Evolutionary conservation across 1,140 invertebrate genomes (phyloP).

Genomic region (Sycophila sp.): DNA sequence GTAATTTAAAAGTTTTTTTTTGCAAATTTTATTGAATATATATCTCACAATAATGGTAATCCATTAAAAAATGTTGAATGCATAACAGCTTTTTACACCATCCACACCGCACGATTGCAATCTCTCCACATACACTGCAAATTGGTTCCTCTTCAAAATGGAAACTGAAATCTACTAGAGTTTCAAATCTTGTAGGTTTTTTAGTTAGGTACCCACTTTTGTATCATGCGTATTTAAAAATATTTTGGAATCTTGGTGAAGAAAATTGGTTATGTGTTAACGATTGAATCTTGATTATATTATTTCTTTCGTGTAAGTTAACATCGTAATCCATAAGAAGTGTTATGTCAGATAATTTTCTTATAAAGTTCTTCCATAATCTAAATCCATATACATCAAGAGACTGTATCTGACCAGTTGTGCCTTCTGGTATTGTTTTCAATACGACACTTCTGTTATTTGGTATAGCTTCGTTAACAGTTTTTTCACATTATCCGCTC

Average conservation of each 20-base stretch:
- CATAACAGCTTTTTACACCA: too few species aligned
- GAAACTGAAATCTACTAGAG: conserved; percentile 29
- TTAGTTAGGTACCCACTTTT: conserved; percentile 22
- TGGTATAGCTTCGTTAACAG: not conserved
- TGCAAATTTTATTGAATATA: too few species aligned
- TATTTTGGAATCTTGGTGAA: conserved; percentile 17
- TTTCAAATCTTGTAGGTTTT: conserved; percentile 9
- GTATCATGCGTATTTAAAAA: conserved; percentile 34
- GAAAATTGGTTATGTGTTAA: conserved; percentile 38
- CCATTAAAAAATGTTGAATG: too few species aligned
- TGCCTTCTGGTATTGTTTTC: conserved; percentile 19
- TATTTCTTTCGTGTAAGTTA: too few species aligned
- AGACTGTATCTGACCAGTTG: conserved; percentile 27
- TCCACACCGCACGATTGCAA: too few species aligned
- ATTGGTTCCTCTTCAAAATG: too few species aligned
- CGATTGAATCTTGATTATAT: conserved; percentile 40
- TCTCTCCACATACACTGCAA: too few species aligned
- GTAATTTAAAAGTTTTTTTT: too few species aligned
- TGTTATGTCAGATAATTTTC: conserved; percentile 32
- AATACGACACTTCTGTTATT: not conserved
- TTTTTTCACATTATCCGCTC: not conserved
- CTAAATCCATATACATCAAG: conserved; percentile 35
- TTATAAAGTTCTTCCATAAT: conserved; percentile 34
- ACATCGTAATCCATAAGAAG: conserved; percentile 25
- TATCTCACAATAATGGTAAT: too few species aligned